These are phyloP conservation scores for Pharmacophagus antenor DNA, from an alignment of 2,888 invertebrate species.

Conservation along the genomic window DNA sequence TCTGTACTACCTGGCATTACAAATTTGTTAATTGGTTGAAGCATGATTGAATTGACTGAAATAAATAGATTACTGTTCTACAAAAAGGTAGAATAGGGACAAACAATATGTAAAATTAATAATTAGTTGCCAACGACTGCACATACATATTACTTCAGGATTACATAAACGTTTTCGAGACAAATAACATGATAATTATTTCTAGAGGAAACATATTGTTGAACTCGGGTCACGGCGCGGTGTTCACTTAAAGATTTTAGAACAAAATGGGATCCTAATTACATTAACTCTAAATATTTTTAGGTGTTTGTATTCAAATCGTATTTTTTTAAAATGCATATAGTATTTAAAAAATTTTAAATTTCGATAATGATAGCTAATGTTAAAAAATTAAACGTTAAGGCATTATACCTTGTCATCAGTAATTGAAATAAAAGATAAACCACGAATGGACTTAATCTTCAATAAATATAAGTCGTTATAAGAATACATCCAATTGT, in stretches of 20 bases:
- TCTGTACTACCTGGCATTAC: too few species aligned
- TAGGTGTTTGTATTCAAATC: neutral
- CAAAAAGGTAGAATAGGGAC: neutral
- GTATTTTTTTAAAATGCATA: too few species aligned
- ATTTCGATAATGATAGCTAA: neutral
- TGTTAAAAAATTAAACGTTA: neutral
- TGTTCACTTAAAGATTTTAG: constrained; percentile 9
- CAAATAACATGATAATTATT: constrained; percentile 22
- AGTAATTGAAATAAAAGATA: neutral
- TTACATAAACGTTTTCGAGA: constrained; percentile 24
- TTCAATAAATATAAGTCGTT: neutral
- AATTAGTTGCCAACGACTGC: neutral
- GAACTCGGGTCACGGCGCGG: constrained; percentile 21
- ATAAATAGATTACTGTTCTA: too few species aligned
- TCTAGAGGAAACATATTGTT: constrained; percentile 23
- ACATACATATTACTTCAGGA: neutral
- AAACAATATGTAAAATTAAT: neutral
- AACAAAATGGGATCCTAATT: constrained; percentile 4
- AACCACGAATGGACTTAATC: neutral
- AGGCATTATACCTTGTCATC: neutral
- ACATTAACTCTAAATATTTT: neutral
- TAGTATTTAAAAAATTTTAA: neutral
- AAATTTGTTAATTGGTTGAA: too few species aligned
- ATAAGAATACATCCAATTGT: neutral
- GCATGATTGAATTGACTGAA: too few species aligned